phyloP scores from a whole-genome alignment of 1,140 invertebrate species.

The Danaus plexippus region DNA sequence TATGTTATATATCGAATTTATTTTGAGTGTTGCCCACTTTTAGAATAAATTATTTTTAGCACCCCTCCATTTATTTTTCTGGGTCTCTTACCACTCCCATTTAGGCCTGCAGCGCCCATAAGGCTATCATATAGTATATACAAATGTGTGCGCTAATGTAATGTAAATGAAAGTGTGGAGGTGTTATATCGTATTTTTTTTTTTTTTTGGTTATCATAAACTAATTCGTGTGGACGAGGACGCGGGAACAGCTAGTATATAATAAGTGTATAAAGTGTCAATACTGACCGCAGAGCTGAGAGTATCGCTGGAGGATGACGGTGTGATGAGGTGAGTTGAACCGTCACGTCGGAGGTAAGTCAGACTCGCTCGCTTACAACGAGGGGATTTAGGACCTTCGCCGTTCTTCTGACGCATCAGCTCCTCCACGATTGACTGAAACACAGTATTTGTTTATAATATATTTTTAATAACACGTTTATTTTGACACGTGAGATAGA shows the following conservation, averaged over 20 bases:
- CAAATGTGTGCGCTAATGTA: too few relatives aligned
- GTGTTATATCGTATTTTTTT: neutral
- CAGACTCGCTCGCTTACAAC: constrained; percentile 47
- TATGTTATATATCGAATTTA: neutral
- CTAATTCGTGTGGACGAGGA: neutral
- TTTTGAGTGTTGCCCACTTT: too few relatives aligned
- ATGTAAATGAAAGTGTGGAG: too few relatives aligned
- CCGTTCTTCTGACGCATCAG: constrained; percentile 83
- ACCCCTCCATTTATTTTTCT: too few relatives aligned
- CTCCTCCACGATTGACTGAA: constrained; percentile 91
- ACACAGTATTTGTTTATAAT: neutral
- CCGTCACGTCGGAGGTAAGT: constrained; percentile 72
- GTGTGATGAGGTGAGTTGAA: constrained; percentile 70
- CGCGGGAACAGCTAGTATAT: too few relatives aligned
- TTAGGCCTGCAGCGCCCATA: too few relatives aligned
- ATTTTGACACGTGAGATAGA: too few relatives aligned
- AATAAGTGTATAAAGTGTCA: neutral
- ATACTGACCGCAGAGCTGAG: constrained; percentile 59
- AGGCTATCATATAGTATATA: too few relatives aligned
- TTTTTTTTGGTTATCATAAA: constrained; percentile 5
- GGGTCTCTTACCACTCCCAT: too few relatives aligned
- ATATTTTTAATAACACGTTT: neutral
- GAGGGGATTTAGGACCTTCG: constrained; percentile 35
- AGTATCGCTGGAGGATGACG: constrained; percentile 68
- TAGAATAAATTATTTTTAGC: too few relatives aligned